Evolutionary conservation across 53 echinoderm and acorn worm species (phyloP), one percentile per base, ranked within the genome.

Genomic region (Paracentrotus lividus): DNA sequence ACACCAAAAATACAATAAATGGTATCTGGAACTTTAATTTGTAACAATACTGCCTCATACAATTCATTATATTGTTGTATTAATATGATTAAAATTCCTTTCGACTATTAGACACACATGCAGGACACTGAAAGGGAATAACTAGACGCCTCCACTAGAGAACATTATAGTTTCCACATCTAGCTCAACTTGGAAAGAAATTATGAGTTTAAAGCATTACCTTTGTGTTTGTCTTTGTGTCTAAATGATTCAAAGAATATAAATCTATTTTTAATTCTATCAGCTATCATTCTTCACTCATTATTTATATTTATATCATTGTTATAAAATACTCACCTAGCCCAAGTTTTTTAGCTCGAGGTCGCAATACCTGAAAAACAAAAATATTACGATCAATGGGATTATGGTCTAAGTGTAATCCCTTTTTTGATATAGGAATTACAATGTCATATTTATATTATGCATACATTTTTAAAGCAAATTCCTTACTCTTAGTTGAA

Each of bases 341-440:
- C 78, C 99, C 99, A 40, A 97, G 94, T 78, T 98, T 98, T 76
- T 96, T 97, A 40, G 94, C 96, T 93, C 99, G 95, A 93, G 99
- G 99, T 94, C 96, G 90, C 45, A 98, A 93, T 45, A 98, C 96
- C 99, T 98, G 59, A 3, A 77, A 69, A 32, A 90, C 38, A 89
- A 53, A 85, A 88, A 3, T 38, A 6, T 88, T 24, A 29, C 16
- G 26, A 49, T 47, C 16, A 77, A 23, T 21, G 31, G 31, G 64
- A 64, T 29, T 31, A 27, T 9, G 12, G 9, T 53, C 13, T 18
- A 15, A 54, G 8, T 54, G 12, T 1, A 4, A 6, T 54, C 14
- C 54, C 13, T 7, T 54, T 54, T 54, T 54, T 54, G 14, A 15
- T 13, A 54, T 15, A 59, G 59, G 6, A 4, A 59, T 59, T 59